These are phyloP conservation scores for Sialia sialis DNA, from an alignment of 2,113 vertebrate genomes.

Conservation along the genomic window DNA sequence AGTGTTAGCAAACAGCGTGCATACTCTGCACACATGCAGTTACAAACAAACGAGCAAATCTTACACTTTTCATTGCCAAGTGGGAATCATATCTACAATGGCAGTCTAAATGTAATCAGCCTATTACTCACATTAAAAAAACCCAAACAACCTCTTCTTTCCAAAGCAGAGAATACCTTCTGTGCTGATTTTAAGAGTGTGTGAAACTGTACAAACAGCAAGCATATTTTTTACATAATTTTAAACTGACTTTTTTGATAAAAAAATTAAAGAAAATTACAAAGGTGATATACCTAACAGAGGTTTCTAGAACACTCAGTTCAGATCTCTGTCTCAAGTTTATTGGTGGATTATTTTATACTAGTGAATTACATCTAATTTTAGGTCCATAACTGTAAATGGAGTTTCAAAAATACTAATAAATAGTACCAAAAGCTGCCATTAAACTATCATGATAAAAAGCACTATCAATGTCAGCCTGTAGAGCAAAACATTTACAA, in stretches of 20 bases:
- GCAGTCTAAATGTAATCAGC: not conserved
- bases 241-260: not conserved
- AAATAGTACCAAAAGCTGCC: not conserved
- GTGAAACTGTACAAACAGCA: not conserved
- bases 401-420: not conserved
- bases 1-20: slow-evolving; percentile 27
- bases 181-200: not conserved
- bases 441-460: not conserved
- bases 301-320: not conserved
- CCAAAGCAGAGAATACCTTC: not conserved
- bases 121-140: not conserved
- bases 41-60: not conserved
- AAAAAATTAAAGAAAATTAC: not conserved
- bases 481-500: not conserved
- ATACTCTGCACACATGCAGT: not conserved
- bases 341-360: not conserved
- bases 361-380: not conserved
- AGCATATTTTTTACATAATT: not conserved
- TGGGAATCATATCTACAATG: not conserved
- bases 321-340: not conserved
- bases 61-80: not conserved
- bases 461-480: not conserved
- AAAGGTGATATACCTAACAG: not conserved
- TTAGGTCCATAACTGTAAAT: not conserved
- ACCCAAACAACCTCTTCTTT: not conserved